Base-by-base conservation (phyloP, 2,113 vertebrate genomes). In the Oncorhynchus tshawytscha region DNA sequence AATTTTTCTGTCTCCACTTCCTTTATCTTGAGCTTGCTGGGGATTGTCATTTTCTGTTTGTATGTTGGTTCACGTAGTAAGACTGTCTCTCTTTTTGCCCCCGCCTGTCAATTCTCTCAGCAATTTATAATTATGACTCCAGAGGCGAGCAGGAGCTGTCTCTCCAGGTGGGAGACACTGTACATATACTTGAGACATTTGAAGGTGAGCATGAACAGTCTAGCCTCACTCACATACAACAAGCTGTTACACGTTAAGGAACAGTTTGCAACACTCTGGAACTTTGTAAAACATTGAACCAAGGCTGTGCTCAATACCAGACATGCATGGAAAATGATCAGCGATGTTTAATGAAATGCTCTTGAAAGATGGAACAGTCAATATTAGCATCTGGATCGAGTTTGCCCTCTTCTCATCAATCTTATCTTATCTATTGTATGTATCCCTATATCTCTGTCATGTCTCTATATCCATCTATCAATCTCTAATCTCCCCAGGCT, bases 171-270 rank as follows among this genome's bases (percentile, higher is more conserved):
- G 97, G 97, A 0, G 97, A 99, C 87, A 96, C 96, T 0, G 96
- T 99, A 68, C 96, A 99, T 91, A 98, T 99, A 84, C 92, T 98
- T 91, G 97, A 99, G 94, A 96, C 95, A 90, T 93, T 96, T 25
- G 96, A 98, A 94, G 97, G 97, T 98, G 80, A 92, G 95, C 76
- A 7, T 78, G 11, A 85, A 71, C 65, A 39, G 62, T 15, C 57
- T 70, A 77, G 89, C 82, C 60, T 87, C 77, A 82, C 54, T 0
- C 59, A 82, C 88, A 81, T 67, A 72, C 24, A 76, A 74, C 84
- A 78, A 70, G 78, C 81, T 75, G 76, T 67, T 80, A 76, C 84
- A 83, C 31, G 80, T 62, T 70, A 25, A 59, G 68, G 49, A 24
- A 22, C 22, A 27, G 60, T 77, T 25, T 62, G 62, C 70, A 57